A percentile compares a stretch with the other conserved stretches of the same genome.
phyloP scores from a whole-genome alignment of 2,797 vertebrate genomes.

The Merluccius polli region DNA sequence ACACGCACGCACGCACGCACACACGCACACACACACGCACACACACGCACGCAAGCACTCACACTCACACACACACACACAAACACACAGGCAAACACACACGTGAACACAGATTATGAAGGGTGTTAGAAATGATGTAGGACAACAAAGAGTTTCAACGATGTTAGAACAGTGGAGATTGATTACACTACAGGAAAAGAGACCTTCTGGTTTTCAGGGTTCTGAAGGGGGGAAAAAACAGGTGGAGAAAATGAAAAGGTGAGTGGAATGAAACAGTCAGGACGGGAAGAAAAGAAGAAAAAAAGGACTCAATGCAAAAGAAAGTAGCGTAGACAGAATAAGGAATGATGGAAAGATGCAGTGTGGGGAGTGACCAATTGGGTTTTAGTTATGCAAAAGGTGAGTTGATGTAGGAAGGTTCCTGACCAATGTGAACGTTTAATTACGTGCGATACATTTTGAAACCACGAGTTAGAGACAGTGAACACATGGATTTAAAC shows the following conservation, averaged over 20 bases:
- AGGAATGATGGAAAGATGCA: conserved; percentile 10
- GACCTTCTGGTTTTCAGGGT: conserved; percentile 34
- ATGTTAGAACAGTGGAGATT: conserved; percentile 21
- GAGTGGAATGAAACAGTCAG: conserved; percentile 8
- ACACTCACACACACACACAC: not conserved
- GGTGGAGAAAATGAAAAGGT: conserved; percentile 6
- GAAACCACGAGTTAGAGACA: not conserved
- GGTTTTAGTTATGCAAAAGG: not conserved
- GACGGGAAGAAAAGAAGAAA: conserved; percentile 23
- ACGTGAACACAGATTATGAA: conserved; percentile 36
- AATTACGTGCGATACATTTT: not conserved
- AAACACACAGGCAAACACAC: not conserved
- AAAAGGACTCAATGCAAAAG: conserved; percentile 21
- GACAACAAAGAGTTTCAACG: conserved; percentile 31
- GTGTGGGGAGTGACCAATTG: not conserved
- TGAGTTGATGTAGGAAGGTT: not conserved
- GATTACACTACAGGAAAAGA: conserved; percentile 23
- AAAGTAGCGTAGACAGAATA: conserved; percentile 18
- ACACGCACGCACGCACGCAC: too few relatives aligned
- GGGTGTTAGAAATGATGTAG: conserved; percentile 50
- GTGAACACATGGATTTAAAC: not conserved
- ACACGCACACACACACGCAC: too few relatives aligned
- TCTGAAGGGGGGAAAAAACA: conserved; percentile 30
- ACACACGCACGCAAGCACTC: too few relatives aligned
- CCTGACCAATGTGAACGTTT: not conserved